Conservation (phyloP, 2,797 vertebrate species). For the Ispidina lecontei region DNA sequence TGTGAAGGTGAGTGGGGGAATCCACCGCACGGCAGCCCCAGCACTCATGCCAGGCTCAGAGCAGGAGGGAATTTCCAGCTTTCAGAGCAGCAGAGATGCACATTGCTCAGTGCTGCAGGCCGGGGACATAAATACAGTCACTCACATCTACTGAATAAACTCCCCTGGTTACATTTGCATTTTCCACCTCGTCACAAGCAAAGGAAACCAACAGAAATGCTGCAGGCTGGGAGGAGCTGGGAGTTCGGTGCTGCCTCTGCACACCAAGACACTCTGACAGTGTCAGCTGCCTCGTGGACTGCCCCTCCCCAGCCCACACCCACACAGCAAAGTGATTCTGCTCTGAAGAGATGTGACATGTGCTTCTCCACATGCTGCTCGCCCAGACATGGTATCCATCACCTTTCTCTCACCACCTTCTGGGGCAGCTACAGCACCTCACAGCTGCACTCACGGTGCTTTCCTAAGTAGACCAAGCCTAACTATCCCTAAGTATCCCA, state of each 20-base stretch:
- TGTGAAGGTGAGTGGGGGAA: background rate
- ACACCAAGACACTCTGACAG: background rate
- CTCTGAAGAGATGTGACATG: background rate
- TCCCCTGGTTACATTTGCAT: background rate
- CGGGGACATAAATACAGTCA: accelerated
- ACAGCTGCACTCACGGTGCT: background rate
- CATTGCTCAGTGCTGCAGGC: background rate
- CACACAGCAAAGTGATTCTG: background rate
- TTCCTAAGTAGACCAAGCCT: background rate
- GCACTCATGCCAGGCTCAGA: accelerated
- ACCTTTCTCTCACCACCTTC: background rate
- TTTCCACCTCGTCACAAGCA: background rate
- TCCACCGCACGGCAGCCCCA: accelerated
- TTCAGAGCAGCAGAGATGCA: background rate
- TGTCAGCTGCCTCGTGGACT: background rate
- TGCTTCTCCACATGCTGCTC: background rate
- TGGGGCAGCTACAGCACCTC: background rate
- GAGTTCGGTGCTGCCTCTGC: background rate
- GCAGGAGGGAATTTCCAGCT: background rate
- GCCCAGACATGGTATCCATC: background rate
- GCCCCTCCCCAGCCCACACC: background rate
- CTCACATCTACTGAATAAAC: background rate
- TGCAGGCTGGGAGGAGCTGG: background rate
- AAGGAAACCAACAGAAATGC: background rate
- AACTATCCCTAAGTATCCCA: background rate